phyloP scores from a whole-genome alignment of 2,888 invertebrate species.

The Slavum lentiscoides region DNA sequence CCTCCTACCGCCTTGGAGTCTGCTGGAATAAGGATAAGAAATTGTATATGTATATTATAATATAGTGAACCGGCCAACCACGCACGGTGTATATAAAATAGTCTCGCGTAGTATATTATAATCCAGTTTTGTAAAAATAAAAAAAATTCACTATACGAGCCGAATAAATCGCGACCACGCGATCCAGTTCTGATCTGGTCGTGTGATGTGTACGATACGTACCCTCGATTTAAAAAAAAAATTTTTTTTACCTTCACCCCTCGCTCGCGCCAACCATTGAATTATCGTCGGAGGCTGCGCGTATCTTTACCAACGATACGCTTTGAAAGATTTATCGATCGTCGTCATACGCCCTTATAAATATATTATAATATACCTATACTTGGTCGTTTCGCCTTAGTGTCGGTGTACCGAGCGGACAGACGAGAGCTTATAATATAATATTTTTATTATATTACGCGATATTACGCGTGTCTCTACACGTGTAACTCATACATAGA shows the following conservation, averaged over 20 bases:
- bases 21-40: constrained; percentile 1
- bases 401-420: too few species aligned
- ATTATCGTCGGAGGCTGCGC: constrained; percentile 25
- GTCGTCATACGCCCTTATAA: background rate
- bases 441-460: too few species aligned
- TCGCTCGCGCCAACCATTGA: constrained; percentile 2
- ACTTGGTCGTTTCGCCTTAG: too few species aligned
- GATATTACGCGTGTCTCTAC: too few species aligned
- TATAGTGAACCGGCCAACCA: constrained; percentile 8
- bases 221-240: background rate
- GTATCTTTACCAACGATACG: constrained; percentile 35
- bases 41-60: background rate
- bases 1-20: background rate
- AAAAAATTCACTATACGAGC: background rate
- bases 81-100: background rate
- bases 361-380: background rate
- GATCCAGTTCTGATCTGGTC: too few species aligned
- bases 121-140: constrained; percentile 24
- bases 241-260: background rate
- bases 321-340: constrained; percentile 40
- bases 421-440: too few species aligned
- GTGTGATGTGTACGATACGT: background rate
- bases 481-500: too few species aligned
- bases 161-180: constrained; percentile 32
- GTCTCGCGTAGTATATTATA: background rate